Base-by-base conservation (phyloP, 2,888 invertebrate genomes). In the Adelognathus sp. region DNA sequence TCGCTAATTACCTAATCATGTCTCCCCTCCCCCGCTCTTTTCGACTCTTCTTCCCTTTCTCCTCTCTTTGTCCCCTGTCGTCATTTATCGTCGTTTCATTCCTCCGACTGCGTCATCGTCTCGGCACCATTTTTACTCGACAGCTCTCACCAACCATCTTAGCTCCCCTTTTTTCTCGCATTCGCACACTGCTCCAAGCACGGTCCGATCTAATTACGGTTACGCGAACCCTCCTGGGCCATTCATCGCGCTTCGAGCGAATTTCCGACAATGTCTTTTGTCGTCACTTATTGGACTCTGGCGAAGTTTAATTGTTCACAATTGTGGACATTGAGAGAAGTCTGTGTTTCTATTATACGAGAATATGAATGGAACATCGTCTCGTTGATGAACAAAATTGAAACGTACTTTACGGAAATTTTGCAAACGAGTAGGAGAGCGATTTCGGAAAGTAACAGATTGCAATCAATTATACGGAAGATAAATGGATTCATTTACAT, bases 171-270 rank as follows among this genome's bases (percentile, higher is more conserved):
- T 60, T 71, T 46, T 58, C n/a, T 52, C 44, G 50, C 52, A 66
- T 64, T 69, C 31, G 44, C 64, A 50, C 64, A 54, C 63, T 21
- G 3, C 58, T 70, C 46, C 18, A 50, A 50, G 3, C 11, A n/a
- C 64, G 67, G 81, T 76, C 67, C 82, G 86, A 88, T 88, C 86
- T 88, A 87, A 88, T 88, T 88, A 88, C 86, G 84, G 85, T 83
- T 82, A 84, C 79, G 78, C 84, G 79, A 83, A 82, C 80, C 83
- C 54, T 50, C 14, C 50, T 66, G 44, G 46, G 66, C 56, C 60
- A 66, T 67, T 69, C 36, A 39, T 44, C 75, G 74, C 50, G 58
- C 77, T 18, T 39, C 39, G 31, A 16, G 24, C 7, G 24, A 44
- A 24, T n/a, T 24, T n/a, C 27, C 27, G 1, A 9, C 6, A 66